A percentile compares a stretch with the other conserved stretches of the same genome.
phyloP scores from a whole-genome alignment of 2,797 vertebrate species.

The Pagetopsis macropterus region DNA sequence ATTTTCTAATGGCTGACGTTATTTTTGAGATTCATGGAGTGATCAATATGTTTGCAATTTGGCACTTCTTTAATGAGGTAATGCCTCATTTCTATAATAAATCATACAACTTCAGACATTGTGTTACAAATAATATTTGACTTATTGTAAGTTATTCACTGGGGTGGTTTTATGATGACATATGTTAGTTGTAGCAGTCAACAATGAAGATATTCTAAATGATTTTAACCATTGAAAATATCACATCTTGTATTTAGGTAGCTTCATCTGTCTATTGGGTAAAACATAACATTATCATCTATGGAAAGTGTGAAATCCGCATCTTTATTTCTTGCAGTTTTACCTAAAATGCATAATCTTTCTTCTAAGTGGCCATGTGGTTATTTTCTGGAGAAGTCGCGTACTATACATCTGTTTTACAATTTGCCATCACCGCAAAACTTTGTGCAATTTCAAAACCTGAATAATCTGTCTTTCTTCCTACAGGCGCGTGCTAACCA shows the following conservation, averaged over 20 bases:
- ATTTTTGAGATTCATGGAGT: too few species aligned
- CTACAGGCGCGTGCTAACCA: slow-evolving; percentile 54
- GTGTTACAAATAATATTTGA: too few species aligned
- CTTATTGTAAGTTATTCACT: too few species aligned
- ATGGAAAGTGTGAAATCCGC: too few species aligned
- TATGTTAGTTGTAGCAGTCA: neutral
- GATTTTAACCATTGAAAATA: neutral
- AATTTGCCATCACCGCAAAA: slow-evolving; percentile 4
- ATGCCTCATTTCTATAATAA: too few species aligned
- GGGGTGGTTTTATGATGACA: too few species aligned
- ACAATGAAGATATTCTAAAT: neutral
- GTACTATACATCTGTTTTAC: slow-evolving; percentile 8
- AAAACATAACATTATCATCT: too few species aligned
- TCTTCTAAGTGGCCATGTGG: neutral
- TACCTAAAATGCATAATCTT: neutral
- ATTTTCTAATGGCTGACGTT: too few species aligned
- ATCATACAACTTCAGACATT: too few species aligned
- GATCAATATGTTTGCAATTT: too few species aligned
- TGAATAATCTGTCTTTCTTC: slow-evolving; percentile 54
- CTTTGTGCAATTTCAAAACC: slow-evolving; percentile 22
- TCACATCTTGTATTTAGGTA: neutral
- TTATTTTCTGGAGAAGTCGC: neutral
- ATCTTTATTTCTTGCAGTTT: neutral
- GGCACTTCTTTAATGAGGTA: too few species aligned
- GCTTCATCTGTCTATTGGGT: too few species aligned